Conservation (phyloP, 1,140 invertebrate species). For the Procambarus clarkii region DNA sequence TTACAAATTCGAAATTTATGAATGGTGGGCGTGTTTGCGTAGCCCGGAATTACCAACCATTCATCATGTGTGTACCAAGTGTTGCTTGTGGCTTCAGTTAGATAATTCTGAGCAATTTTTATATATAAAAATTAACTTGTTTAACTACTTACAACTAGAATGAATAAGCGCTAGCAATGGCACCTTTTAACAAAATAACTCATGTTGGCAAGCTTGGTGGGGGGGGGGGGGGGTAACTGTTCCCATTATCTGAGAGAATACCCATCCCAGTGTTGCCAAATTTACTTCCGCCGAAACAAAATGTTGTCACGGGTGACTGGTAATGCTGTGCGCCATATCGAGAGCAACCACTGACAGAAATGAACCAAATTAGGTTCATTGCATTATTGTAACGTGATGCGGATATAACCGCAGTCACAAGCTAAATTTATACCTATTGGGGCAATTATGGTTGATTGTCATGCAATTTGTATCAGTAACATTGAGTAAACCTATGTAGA, state of each 20-base stretch:
- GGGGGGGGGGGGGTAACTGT: neutral
- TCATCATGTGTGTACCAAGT: neutral
- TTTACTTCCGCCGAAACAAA: conserved; percentile 10
- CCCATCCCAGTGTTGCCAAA: conserved; percentile 21
- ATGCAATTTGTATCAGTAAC: too few relatives aligned
- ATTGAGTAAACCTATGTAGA: too few relatives aligned
- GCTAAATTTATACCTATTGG: too few relatives aligned
- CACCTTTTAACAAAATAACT: neutral
- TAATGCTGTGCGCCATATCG: neutral
- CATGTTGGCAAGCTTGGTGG: neutral
- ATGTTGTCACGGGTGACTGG: neutral
- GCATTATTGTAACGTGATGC: too few relatives aligned
- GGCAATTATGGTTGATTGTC: too few relatives aligned
- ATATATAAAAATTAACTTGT: too few relatives aligned
- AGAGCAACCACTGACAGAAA: too few relatives aligned
- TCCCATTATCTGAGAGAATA: conserved; percentile 7
- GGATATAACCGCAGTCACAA: too few relatives aligned
- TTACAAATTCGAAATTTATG: neutral
- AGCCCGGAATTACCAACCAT: neutral
- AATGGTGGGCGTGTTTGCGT: neutral
- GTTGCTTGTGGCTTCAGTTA: neutral
- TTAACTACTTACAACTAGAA: too few relatives aligned
- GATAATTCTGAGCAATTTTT: too few relatives aligned
- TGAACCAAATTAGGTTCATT: too few relatives aligned
- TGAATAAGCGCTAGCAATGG: too few relatives aligned